Evolutionary conservation across 2,888 invertebrate genomes (phyloP).

Genomic region (Melieria omissa): DNA sequence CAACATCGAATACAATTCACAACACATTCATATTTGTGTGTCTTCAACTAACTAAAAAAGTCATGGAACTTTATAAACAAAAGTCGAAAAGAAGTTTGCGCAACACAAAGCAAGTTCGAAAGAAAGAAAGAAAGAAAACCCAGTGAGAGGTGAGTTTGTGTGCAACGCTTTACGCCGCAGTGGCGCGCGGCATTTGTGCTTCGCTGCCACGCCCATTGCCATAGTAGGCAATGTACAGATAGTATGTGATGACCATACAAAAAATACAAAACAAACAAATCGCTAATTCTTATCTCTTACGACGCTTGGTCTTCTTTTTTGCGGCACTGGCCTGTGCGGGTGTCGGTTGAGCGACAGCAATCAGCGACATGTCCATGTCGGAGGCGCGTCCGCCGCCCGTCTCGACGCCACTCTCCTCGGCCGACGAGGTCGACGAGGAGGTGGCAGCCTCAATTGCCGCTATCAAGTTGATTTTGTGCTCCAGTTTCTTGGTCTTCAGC

Average conservation of each 20-base stretch:
- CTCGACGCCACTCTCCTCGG: constrained; percentile 60
- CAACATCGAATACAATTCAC: too few species aligned
- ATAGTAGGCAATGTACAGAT: constrained; percentile 58
- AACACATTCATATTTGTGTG: too few species aligned
- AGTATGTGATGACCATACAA: constrained; percentile 63
- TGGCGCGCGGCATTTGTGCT: too few species aligned
- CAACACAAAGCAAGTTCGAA: too few species aligned
- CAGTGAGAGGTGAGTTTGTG: too few species aligned
- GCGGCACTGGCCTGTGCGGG: constrained; percentile 46
- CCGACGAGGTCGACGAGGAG: constrained; percentile 61
- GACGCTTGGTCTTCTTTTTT: constrained; percentile 67
- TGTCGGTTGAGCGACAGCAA: constrained; percentile 6
- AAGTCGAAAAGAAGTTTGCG: too few species aligned
- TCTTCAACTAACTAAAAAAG: too few species aligned
- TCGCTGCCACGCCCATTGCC: constrained; percentile 20
- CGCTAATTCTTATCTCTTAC: constrained; percentile 68
- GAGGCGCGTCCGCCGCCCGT: constrained; percentile 36
- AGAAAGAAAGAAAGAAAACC: too few species aligned
- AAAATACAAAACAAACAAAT: constrained; percentile 67
- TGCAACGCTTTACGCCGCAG: too few species aligned
- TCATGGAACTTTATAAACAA: too few species aligned
- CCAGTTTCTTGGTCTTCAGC: constrained; percentile 60
- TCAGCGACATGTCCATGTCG: constrained; percentile 13
- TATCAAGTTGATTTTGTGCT: constrained; percentile 62
- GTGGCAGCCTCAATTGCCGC: constrained; percentile 63